Evolutionary conservation across 2,113 vertebrate genomes (phyloP), one percentile per base, ranked within the genome.

Genomic region (Argyrosomus japonicus): DNA sequence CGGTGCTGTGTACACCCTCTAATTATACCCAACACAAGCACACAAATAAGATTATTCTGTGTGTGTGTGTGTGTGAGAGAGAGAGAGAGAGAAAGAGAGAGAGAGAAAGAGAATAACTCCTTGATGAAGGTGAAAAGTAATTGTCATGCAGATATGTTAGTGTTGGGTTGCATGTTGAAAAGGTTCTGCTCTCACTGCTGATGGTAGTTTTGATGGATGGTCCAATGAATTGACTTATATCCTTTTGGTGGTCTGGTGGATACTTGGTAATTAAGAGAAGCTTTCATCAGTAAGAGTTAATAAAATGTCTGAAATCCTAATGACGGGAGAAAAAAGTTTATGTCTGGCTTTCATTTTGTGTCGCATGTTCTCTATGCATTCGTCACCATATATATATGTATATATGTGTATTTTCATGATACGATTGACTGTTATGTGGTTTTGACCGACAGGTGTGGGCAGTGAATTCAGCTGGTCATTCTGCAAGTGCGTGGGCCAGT

Each of bases 51-150:
- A 99, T 99, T 98, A 98, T 89, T 93, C 84, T 91, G 56, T 83
- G 77, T 68, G 71, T 53, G 70, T 75, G 78, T 69, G 63, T 79
- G 65, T 65, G 60, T 79, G 74, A n/a, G n/a, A n/a, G 32, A 32
- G 29, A 32, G 29, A 32, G 29, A 32, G 29, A 32, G 32, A 32
- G 32, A 32, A 5, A 36, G 25, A 1, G 27, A 9, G 58, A 0
- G 60, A 5, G 60, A 11, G 60, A 10, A 29, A 19, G 60, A 65
- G 40, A 62, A 74, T 89, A 93, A 93, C 94, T 97, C 94, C 96
- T 97, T 97, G 97, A 99, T 98, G 96, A 99, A 97, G 96, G 95
- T 95, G 95, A 97, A 99, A 99, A 98, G 97, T 96, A 97, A 99
- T 99, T 98, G 97, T 95, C 96, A 97, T 98, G 97, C 97, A 98